phyloP scores from a whole-genome alignment of 2,113 vertebrate genomes.

The Hiodon tergisus region DNA sequence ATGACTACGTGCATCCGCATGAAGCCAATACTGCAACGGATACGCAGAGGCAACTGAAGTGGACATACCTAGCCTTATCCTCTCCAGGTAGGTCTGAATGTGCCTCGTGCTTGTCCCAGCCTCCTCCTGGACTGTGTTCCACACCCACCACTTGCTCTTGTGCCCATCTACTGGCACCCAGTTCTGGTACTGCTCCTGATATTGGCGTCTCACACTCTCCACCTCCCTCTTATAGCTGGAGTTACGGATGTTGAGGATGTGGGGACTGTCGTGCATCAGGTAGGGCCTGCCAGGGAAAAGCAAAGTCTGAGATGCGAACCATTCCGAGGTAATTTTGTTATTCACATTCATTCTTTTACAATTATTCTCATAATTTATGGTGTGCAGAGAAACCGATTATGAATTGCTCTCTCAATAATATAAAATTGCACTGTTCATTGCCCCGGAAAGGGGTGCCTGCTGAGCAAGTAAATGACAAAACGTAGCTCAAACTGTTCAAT shows the following conservation, averaged over 20 bases:
- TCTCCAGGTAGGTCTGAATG: conserved; percentile 76
- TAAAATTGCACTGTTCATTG: background rate
- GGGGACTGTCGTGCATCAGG: conserved; percentile 68
- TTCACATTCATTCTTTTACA: background rate
- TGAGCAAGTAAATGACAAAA: too few relatives aligned
- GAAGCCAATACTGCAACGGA: too few relatives aligned
- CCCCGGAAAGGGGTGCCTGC: background rate
- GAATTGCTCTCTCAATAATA: too few relatives aligned
- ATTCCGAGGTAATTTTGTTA: too few relatives aligned
- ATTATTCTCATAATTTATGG: background rate
- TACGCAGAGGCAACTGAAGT: too few relatives aligned
- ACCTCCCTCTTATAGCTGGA: conserved; percentile 67
- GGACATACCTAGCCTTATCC: conserved; percentile 64
- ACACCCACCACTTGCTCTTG: conserved; percentile 85
- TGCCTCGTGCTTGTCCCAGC: conserved; percentile 61
- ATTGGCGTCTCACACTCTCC: conserved; percentile 61
- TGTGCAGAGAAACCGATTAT: too few relatives aligned
- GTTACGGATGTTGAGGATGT: conserved; percentile 69
- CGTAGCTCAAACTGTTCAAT: background rate
- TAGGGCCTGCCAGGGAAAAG: conserved; percentile 51
- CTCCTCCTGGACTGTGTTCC: conserved; percentile 64
- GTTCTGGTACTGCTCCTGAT: conserved; percentile 75
- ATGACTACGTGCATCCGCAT: too few relatives aligned
- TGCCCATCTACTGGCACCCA: conserved; percentile 70
- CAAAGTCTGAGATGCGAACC: conserved; percentile 4